Evolutionary conservation across 2,888 invertebrate genomes (phyloP).

Genomic region (Zele albiditarsus): DNA sequence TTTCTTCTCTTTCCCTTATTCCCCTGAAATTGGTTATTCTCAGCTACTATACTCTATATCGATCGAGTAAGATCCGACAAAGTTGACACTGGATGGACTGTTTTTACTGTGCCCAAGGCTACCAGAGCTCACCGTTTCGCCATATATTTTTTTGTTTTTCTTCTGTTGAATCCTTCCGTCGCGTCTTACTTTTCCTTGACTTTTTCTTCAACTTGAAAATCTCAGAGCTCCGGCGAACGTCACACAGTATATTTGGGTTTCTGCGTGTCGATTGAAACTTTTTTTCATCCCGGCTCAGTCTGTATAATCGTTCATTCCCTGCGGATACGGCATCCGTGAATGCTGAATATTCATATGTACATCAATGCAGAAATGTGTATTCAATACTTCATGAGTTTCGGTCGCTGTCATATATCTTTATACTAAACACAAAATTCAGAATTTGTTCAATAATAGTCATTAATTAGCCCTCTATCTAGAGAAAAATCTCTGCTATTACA

Average conservation of each 20-base stretch:
- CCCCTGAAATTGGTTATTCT: slow-evolving; percentile 42
- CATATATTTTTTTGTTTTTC: slow-evolving; percentile 37
- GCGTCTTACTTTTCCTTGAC: slow-evolving; percentile 29
- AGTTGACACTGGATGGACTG: slow-evolving; percentile 46
- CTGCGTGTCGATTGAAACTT: slow-evolving; percentile 60
- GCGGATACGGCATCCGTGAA: slow-evolving; percentile 23
- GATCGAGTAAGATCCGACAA: slow-evolving; percentile 38
- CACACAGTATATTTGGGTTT: slow-evolving; percentile 49
- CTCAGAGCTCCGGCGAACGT: slow-evolving; percentile 51
- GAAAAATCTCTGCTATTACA: too few relatives aligned
- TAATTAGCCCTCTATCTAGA: too few relatives aligned
- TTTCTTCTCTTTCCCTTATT: slow-evolving; percentile 15
- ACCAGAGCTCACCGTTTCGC: slow-evolving; percentile 37
- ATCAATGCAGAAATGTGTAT: too few relatives aligned
- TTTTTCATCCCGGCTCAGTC: slow-evolving; percentile 63
- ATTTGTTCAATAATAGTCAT: neutral
- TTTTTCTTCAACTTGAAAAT: slow-evolving; percentile 53
- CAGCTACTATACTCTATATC: slow-evolving; percentile 19
- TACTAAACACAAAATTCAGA: neutral
- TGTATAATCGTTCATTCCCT: slow-evolving; percentile 66
- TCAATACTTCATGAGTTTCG: too few relatives aligned
- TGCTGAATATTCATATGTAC: slow-evolving; percentile 14
- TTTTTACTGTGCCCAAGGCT: slow-evolving; percentile 9
- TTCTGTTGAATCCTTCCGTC: slow-evolving; percentile 24
- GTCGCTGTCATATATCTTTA: neutral